Percentiles rank a stretch among this genome's conserved stretches.
These are phyloP conservation scores for Columbina picui DNA, from an alignment of 2,113 vertebrate genomes.

Conservation along the genomic window DNA sequence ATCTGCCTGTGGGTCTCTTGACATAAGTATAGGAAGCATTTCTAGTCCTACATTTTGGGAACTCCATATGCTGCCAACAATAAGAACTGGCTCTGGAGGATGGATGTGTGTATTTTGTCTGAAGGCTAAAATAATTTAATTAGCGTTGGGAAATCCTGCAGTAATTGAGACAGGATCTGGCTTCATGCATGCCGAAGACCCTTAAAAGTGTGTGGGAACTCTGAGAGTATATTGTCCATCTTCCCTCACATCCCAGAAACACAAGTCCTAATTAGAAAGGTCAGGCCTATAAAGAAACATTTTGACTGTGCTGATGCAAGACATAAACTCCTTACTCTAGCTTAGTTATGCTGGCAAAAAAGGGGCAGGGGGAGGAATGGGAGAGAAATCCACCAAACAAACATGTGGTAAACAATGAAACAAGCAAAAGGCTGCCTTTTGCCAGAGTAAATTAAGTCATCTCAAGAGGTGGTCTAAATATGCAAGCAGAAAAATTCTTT, in stretches of 20 bases:
- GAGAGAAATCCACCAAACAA: not conserved
- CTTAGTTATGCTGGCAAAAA: not conserved
- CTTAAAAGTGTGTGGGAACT: not conserved
- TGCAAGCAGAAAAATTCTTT: constrained; percentile 17
- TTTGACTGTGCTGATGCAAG: not conserved
- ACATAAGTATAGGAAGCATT: not conserved
- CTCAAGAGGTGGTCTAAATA: constrained; percentile 47
- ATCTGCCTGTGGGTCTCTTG: not conserved
- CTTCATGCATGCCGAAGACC: not conserved
- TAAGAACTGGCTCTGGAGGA: not conserved
- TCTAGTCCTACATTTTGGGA: not conserved
- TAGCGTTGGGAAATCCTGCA: not conserved
- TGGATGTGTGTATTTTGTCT: not conserved
- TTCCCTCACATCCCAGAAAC: not conserved
- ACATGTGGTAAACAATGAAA: not conserved
- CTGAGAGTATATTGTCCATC: not conserved
- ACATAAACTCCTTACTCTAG: not conserved
- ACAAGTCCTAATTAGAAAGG: not conserved
- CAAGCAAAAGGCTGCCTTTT: constrained; percentile 21
- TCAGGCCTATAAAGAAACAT: not conserved
- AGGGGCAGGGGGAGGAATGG: accelerated
- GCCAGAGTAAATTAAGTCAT: constrained; percentile 57
- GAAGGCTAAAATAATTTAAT: not conserved
- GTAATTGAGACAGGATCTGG: not conserved
- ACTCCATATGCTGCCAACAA: not conserved